Percentiles rank a stretch among this genome's conserved stretches.
Conservation (phyloP, 64 coral and sea anemone species). For the Astreopora myriophthalma region DNA sequence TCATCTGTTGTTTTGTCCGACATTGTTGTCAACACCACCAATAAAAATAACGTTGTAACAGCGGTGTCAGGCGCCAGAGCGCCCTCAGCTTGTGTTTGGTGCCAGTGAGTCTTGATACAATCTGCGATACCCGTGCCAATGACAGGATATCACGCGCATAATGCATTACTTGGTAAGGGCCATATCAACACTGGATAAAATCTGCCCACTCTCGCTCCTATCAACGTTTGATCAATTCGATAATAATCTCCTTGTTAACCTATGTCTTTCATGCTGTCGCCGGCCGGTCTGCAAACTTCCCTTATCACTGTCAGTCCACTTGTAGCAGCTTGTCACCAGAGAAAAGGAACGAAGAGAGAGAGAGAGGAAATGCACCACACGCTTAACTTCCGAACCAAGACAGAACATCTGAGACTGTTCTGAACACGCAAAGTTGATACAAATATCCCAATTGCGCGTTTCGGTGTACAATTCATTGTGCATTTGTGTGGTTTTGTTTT, state of each 20-base stretch:
- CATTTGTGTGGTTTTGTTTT: neutral
- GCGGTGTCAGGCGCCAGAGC: neutral
- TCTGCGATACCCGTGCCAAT: neutral
- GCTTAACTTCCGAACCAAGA: neutral
- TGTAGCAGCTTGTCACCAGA: neutral
- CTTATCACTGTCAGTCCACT: conserved; percentile 5
- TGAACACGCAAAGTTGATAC: neutral
- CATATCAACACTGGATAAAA: neutral
- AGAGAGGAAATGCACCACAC: neutral
- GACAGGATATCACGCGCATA: neutral
- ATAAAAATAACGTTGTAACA: neutral
- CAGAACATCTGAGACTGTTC: neutral
- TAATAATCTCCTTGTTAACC: conserved; percentile 30
- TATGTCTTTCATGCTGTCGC: conserved; percentile 47
- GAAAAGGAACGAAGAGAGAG: neutral
- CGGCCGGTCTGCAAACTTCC: conserved; percentile 26
- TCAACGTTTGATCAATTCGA: conserved; percentile 30
- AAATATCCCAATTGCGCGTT: neutral
- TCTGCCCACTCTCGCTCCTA: conserved; percentile 7
- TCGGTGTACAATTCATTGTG: no score
- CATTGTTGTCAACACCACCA: neutral
- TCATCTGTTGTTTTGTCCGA: no score
- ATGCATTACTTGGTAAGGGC: neutral
- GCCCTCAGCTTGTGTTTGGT: neutral
- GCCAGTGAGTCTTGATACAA: conserved; percentile 29